Conservation (phyloP, 2,888 invertebrate genomes). For the Microplitis manilae region DNA sequence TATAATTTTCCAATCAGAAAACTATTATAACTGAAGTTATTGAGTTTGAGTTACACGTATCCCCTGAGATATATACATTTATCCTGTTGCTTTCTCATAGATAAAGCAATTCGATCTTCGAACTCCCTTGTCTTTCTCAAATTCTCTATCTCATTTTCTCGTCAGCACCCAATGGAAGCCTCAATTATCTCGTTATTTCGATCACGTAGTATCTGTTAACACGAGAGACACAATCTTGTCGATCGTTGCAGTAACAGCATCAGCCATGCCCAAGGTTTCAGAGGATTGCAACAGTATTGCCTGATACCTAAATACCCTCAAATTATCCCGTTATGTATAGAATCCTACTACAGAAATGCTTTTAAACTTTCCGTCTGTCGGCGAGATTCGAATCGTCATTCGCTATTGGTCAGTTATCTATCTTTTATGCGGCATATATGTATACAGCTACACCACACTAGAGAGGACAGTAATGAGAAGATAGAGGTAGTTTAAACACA, state of each 20-base stretch:
- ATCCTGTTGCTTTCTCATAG: background rate
- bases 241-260: conserved; percentile 5
- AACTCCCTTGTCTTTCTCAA: background rate
- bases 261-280: background rate
- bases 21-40: background rate
- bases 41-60: background rate
- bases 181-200: conserved; percentile 50
- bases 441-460: background rate
- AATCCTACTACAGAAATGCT: conserved; percentile 22
- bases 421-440: background rate
- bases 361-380: conserved; percentile 40
- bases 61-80: background rate
- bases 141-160: background rate
- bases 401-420: conserved; percentile 4
- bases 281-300: conserved; percentile 51
- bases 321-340: conserved; percentile 51
- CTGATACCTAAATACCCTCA: conserved; percentile 55
- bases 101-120: conserved; percentile 20
- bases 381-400: conserved; percentile 21
- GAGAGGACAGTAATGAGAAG: background rate
- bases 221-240: conserved; percentile 28
- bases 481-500: background rate
- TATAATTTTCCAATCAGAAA: background rate
- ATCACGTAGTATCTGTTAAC: conserved; percentile 50
- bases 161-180: conserved; percentile 27